Evolutionary conservation across 2,888 invertebrate genomes (phyloP), one percentile per base, ranked within the genome.

Genomic region (Yponomeuta sedellus): DNA sequence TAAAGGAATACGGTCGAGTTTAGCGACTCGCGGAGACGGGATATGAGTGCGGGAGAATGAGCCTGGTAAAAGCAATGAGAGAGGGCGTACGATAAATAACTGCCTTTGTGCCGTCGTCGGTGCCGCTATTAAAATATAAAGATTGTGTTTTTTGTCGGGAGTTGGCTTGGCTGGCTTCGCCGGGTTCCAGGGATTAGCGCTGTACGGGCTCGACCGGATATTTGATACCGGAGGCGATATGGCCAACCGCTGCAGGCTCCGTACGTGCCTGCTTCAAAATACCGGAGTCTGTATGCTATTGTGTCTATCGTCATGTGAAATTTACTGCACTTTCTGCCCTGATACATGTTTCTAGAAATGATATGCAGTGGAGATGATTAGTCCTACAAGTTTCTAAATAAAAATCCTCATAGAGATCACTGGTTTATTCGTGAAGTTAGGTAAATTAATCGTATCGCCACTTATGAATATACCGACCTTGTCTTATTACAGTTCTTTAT

Each of bases 1-100:
- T 34, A n/a, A 10, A 19, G 40, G 2, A 34, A 70, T 86, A 86
- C 79, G 79, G 83, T 84, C 69, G 73, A 67, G 76, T 81, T 84
- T 88, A 28, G 71, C 67, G 65, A 52, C 70, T n/a, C 57, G 3
- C 20, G 71, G 68, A 34, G 28, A 22, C 57, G 10, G 19, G 34
- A 71, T 81, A 80, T 85, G 86, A 16, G 84, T 86, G 83, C 87
- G 82, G 83, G 75, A 76, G 78, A 80, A 74, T 77, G 76, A 72
- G 79, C 75, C 77, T 75, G 78, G 79, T 77, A 76, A 82, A 86
- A 85, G 90, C 90, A 89, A 89, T 88, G 89, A 88, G 88, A 90
- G 90, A 91, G 90, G 90, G 90, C 90, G 90, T 88, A 83, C 87
- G 87, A 91, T 90, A 89, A 90, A 90, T 89, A 87, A 90, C 88